Evolutionary conservation across 2,888 invertebrate genomes (phyloP), one percentile per base, ranked within the genome.

Genomic region (Scelioninae gen. 2): DNA sequence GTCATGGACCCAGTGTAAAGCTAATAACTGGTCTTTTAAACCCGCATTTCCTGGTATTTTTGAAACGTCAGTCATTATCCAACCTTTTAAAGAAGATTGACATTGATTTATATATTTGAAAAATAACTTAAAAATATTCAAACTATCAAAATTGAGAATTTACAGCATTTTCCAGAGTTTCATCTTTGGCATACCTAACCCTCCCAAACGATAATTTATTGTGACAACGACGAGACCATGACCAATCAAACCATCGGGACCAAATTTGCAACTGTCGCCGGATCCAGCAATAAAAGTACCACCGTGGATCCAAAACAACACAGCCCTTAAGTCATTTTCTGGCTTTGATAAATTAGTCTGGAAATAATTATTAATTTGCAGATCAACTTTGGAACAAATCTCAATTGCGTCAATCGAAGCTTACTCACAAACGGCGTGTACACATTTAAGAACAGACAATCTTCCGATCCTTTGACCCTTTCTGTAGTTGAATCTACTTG

Each of bases 171-270:
- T 5, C 5, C 22, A 22, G 22, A 22, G 2, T 4, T 22, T 5
- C 5, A 22, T 22, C 2, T 22, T 22, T 9, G 4, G 1, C 41
- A 37, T 77, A 81, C 81, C 81, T 0, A 80, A 43, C 6, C 76
- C 46, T n/a, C 79, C 80, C n/a, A 80, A 53, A 19, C 81, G 80
- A 75, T 80, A 81, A 65, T 80, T 80, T 3, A 82, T 35, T 1
- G 77, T 57, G 10, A 81, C 81, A 19, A 79, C 33, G 11, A 81
- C 64, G 0, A 82, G 76, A 46, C 77, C 76, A 43, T 78, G 73
- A 33, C 80, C 80, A 1, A 81, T 9, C 13, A 82, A 46, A 50
- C 78, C 79, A 73, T 81, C 80, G 1, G 81, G 80, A 16, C 79
- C 77, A 61, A 76, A 79, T 0, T 57, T 28, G 0, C 13, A n/a